Conservation (phyloP, 37 sponge, comb jelly and placozoan species). For the Trichoplax adhaerens region DNA sequence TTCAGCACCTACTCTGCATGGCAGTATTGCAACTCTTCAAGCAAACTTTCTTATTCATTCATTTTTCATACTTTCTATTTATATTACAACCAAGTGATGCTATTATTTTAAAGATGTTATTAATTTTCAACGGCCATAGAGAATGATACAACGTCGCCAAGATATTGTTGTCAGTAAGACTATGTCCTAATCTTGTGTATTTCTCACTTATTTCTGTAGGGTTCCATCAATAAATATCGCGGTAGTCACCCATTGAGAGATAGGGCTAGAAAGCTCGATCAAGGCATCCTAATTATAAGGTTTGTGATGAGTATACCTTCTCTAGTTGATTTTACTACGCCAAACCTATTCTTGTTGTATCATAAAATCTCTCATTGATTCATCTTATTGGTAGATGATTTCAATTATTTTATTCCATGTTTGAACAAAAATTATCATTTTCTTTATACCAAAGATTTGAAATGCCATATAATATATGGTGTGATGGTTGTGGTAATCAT, state of each 20-base stretch:
- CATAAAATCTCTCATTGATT: not conserved
- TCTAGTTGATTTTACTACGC: too few species aligned
- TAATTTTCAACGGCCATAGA: too few species aligned
- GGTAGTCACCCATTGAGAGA: conserved; percentile 88
- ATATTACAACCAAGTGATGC: too few species aligned
- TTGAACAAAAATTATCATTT: not conserved
- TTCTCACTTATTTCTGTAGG: conserved; percentile 22
- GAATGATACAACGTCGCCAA: too few species aligned
- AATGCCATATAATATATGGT: conserved; percentile 98
- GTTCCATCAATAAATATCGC: conserved; percentile 81
- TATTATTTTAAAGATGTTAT: too few species aligned
- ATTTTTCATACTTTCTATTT: too few species aligned
- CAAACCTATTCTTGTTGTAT: too few species aligned
- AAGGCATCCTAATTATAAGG: conserved; percentile 83
- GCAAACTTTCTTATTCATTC: too few species aligned
- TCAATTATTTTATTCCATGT: not conserved
- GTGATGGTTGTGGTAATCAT: conserved; percentile 89
- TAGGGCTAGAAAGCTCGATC: conserved; percentile 80
- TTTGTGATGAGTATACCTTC: not conserved
- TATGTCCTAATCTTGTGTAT: not conserved
- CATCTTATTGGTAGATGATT: not conserved
- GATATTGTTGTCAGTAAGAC: too few species aligned
- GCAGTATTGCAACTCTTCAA: not conserved
- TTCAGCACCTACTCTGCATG: not conserved
- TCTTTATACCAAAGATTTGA: conserved; percentile 45